These are phyloP conservation scores for Triplophysa yarkandensis DNA, from an alignment of 2,797 vertebrate species.

Conservation along the genomic window DNA sequence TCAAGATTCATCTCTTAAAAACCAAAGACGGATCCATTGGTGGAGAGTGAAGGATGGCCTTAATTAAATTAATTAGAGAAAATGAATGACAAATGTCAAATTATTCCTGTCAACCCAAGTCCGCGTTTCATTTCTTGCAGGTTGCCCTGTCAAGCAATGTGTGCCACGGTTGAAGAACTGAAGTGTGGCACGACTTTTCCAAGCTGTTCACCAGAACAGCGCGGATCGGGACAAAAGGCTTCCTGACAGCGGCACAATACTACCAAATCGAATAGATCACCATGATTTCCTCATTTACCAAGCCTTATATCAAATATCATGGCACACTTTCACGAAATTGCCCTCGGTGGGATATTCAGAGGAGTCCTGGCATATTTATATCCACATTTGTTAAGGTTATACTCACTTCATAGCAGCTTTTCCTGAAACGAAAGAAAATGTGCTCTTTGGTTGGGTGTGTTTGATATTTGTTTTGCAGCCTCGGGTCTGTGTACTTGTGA, in stretches of 20 bases:
- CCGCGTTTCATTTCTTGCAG: slow-evolving; percentile 27
- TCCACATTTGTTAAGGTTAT: slow-evolving; percentile 55
- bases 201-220: not conserved
- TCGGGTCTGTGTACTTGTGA: slow-evolving; percentile 59
- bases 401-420: slow-evolving; percentile 53
- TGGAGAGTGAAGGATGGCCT: slow-evolving; percentile 30
- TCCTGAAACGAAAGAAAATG: slow-evolving; percentile 53
- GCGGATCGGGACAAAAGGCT: not conserved
- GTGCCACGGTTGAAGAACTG: slow-evolving; percentile 3
- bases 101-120: slow-evolving; percentile 18
- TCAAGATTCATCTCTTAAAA: slow-evolving; percentile 40
- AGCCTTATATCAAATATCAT: not conserved
- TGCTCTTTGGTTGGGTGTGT: slow-evolving; percentile 27
- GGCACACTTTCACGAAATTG: slow-evolving; percentile 62
- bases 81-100: slow-evolving; percentile 46
- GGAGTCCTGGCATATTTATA: slow-evolving; percentile 61
- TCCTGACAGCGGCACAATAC: slow-evolving; percentile 6
- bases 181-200: not conserved
- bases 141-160: slow-evolving; percentile 25
- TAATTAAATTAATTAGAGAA: slow-evolving; percentile 47
- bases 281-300: slow-evolving; percentile 54
- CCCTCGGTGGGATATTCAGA: slow-evolving; percentile 59
- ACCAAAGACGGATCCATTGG: slow-evolving; percentile 24
- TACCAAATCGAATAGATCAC: slow-evolving; percentile 24
- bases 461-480: slow-evolving; percentile 62